phyloP scores from a whole-genome alignment of 2,888 invertebrate genomes.

The Pseudanteris insignis region DNA sequence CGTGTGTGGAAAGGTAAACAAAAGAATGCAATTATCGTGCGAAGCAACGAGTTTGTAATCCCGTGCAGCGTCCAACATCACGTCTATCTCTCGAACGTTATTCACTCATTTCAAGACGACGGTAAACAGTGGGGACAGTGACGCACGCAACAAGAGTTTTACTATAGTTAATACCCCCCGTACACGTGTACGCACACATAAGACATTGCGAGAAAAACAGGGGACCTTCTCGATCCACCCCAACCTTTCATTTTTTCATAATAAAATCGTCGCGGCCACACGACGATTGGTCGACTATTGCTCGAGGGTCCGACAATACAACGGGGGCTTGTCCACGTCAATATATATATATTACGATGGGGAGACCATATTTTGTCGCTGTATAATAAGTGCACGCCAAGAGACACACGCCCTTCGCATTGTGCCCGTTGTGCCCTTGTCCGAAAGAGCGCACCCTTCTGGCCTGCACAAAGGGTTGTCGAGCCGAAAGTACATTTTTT shows the following conservation, averaged over 20 bases:
- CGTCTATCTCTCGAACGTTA: conserved; percentile 13
- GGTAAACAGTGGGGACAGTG: conserved; percentile 34
- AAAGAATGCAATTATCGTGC: too few relatives aligned
- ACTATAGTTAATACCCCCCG: conserved; percentile 19
- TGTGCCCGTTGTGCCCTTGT: conserved; percentile 55
- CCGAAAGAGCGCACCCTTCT: conserved; percentile 58
- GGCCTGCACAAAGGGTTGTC: conserved; percentile 60
- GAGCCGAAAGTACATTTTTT: conserved; percentile 58
- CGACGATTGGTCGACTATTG: conserved; percentile 58
- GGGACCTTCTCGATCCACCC: conserved; percentile 50
- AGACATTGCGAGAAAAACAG: conserved; percentile 24
- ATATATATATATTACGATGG: conserved; percentile 50
- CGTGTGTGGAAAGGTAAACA: too few relatives aligned
- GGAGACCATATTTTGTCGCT: conserved; percentile 55
- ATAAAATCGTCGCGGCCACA: conserved; percentile 62
- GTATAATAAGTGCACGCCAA: conserved; percentile 65
- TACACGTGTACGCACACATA: conserved; percentile 34
- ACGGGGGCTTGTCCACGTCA: conserved; percentile 58
- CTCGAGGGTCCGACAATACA: conserved; percentile 53
- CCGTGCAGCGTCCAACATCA: too few relatives aligned
- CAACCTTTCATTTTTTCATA: conserved; percentile 57
- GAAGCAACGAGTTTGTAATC: too few relatives aligned
- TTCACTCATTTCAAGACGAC: conserved; percentile 33
- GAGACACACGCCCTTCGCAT: conserved; percentile 65
- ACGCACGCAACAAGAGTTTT: conserved; percentile 34